Evolutionary conservation across 2,888 invertebrate genomes (phyloP), one percentile per base, ranked within the genome.

Genomic region (Drosophila trichaetosa): DNA sequence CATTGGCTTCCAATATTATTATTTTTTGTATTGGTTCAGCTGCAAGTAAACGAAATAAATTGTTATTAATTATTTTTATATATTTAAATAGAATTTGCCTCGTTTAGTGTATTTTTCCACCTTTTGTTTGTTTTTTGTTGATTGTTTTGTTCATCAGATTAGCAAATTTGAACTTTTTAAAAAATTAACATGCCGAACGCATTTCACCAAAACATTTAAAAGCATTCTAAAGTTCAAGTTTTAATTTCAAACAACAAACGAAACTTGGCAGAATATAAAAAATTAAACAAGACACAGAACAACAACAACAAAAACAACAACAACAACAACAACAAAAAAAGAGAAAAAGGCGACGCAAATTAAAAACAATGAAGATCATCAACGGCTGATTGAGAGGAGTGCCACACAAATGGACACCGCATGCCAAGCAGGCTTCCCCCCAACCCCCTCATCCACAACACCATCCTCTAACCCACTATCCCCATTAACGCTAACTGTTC

Each of bases 311-410:
- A 38, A 34, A 42, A 36, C 7, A 18, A n/a, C 33, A 46, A 11
- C 11, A 33, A 33, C 0, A 36, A 16, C 16, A 71, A 79, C 6
- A 29, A 29, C 29, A 29, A 29, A 57, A 54, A 48, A 42, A 53
- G 66, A 78, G 38, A 60, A 52, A 70, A 67, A 68, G 63, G 58
- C 72, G 73, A 69, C 63, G 73, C 74, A 83, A 83, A 89, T 87
- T 89, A 83, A 86, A 86, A 84, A 84, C 87, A 86, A 82, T 87
- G 87, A 87, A 87, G 85, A 87, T 89, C 89, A 82, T 79, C 84
- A 84, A 72, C 77, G 69, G 79, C 70, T 82, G 89, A 82, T 89
- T 87, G 85, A 77, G 72, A 73, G 86, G 86, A 83, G 87, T 87
- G 86, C 67, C 87, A 61, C 75, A 77, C 49, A 82, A 82, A 84